Base-by-base conservation (phyloP, 2,113 vertebrate species). In the Dasyurus viverrinus region DNA sequence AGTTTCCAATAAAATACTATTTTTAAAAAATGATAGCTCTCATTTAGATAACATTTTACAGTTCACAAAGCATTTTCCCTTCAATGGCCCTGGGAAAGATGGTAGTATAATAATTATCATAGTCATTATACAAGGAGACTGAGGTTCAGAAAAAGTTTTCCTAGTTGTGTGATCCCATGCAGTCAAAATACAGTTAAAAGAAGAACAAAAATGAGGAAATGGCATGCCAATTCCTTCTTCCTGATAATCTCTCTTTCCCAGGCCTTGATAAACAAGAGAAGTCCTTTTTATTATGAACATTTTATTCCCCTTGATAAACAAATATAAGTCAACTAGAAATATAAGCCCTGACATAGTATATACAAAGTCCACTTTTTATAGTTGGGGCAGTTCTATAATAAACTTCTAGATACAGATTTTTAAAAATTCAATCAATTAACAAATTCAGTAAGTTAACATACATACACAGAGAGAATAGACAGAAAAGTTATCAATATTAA, bases 201-300 rank as follows among this genome's bases (percentile, higher is more conserved):
- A 84, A 47, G n/a, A 92, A 90, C 0, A 55, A 27, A 46, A 42
- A 8, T 92, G 23, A 36, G 23, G 19, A 76, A 52, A 7, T 19
- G 47, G 57, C 10, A 54, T 27, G 52, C 8, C 4, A 54, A 30
- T 54, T 93, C n/a, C 54, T 92, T 91, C 91, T 91, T 90, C 90
- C 76, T 52, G n/a, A 0, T 57, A 84, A 57, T 76, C 14, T 92
- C n/a, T 92, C 54, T 53, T 95, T 19, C 68, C 60, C 22, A 94
- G 42, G 60, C 30, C 68, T 95, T 50, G 52, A 42, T 53, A 93
- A 92, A n/a, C 68, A 96, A 89, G 93, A 84, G 42, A 53, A 95
- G 26, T 91, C 23, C 53, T 60, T 53, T 30, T 90, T 91, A 93
- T 48, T 93, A 91, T 14, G 50, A 53, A 96, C 6, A 89, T 23